These are phyloP conservation scores for Holothuria scabra DNA, from an alignment of 53 echinoderm and acorn worm genomes.

Conservation along the genomic window DNA sequence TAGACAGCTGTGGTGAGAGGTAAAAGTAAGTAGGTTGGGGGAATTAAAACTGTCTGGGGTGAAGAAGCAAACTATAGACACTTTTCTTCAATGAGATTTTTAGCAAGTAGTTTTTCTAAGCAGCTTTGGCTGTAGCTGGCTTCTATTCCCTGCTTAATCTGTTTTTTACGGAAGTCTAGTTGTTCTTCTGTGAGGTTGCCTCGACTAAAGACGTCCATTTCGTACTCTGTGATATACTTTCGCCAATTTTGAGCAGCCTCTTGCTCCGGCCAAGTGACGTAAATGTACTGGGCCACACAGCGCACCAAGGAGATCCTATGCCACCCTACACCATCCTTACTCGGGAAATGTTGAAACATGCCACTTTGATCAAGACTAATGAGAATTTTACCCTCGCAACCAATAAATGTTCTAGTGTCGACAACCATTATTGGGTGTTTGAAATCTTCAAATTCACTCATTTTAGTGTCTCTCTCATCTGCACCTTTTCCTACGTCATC, in stretches of 20 bases:
- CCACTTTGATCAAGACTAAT: constrained; percentile 34
- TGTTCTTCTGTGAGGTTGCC: constrained; percentile 23
- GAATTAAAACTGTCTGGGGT: no score
- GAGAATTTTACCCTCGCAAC: constrained; percentile 36
- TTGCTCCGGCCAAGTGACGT: constrained; percentile 34
- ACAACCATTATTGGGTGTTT: not conserved
- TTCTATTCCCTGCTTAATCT: constrained; percentile 18
- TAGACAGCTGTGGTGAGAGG: no score
- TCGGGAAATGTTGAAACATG: constrained; percentile 22
- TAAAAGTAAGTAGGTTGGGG: no score
- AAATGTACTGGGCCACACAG: constrained; percentile 41
- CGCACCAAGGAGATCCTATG: constrained; percentile 20
- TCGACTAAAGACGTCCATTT: constrained; percentile 9
- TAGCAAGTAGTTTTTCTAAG: constrained; percentile 8
- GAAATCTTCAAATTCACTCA: no score
- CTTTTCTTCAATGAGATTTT: constrained; percentile 16
- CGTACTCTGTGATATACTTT: constrained; percentile 23
- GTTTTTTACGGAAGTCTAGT: constrained; percentile 15
- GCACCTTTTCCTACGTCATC: no score
- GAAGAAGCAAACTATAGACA: not conserved
- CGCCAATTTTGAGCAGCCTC: constrained; percentile 33
- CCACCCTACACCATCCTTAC: constrained; percentile 37
- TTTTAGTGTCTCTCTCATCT: no score
- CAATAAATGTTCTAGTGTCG: constrained; percentile 30
- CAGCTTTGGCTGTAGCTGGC: constrained; percentile 25